These are phyloP conservation scores for Falco novaeseelandiae DNA, from an alignment of 2,797 vertebrate species.

Conservation along the genomic window DNA sequence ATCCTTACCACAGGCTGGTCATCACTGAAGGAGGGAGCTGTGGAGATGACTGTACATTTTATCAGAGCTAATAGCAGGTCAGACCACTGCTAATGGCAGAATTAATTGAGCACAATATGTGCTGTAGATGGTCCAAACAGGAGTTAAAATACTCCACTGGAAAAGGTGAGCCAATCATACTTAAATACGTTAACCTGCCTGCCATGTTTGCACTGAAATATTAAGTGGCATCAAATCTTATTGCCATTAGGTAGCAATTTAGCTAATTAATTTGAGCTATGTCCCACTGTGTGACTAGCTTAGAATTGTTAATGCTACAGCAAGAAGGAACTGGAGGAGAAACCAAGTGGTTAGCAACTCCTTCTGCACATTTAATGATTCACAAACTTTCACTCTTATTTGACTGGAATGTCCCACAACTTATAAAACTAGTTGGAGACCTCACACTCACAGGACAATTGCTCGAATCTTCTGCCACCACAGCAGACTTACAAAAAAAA, in stretches of 20 bases:
- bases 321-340: background rate
- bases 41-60: background rate
- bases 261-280: slow-evolving; percentile 49
- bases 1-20: background rate
- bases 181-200: background rate
- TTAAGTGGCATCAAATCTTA: slow-evolving; percentile 40
- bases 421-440: background rate
- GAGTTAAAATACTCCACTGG: background rate
- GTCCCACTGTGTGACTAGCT: background rate
- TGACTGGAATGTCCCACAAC: background rate
- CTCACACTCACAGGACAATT: background rate
- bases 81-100: background rate
- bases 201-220: slow-evolving; percentile 45
- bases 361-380: slow-evolving; percentile 14
- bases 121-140: background rate
- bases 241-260: slow-evolving; percentile 28
- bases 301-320: slow-evolving; percentile 26
- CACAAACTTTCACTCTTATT: slow-evolving; percentile 2
- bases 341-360: background rate
- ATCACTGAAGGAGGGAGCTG: background rate
- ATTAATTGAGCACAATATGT: slow-evolving; percentile 20
- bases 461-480: background rate
- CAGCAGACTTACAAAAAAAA: background rate
- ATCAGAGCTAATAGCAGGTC: slow-evolving; percentile 15
- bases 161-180: background rate